Percentiles rank a stretch among this genome's conserved stretches.
These are phyloP conservation scores for Sturmia bella DNA, from an alignment of 2,888 invertebrate genomes.

Conservation along the genomic window DNA sequence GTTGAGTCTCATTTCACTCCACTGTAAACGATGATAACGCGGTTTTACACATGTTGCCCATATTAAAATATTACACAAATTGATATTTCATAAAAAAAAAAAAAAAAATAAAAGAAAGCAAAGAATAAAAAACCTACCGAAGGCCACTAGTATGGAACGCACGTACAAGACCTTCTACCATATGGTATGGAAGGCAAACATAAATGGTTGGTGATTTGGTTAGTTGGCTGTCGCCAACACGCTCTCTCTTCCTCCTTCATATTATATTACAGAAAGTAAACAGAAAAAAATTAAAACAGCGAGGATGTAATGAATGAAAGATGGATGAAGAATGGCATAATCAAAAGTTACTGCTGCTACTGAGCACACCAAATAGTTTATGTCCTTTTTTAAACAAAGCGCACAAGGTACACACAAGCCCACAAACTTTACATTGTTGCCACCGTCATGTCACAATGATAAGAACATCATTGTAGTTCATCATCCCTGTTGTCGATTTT, in stretches of 20 bases:
- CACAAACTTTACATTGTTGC: conserved; percentile 56
- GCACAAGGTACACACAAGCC: conserved; percentile 23
- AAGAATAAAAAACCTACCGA: not conserved
- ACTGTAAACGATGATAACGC: conserved; percentile 64
- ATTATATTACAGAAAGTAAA: conserved; percentile 11
- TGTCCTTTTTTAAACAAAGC: conserved; percentile 45
- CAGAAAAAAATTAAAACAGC: conserved; percentile 22
- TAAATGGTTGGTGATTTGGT: conserved; percentile 53
- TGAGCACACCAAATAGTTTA: conserved; percentile 57
- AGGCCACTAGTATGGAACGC: not conserved
- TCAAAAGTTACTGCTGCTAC: conserved; percentile 69
- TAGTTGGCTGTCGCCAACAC: conserved; percentile 38
- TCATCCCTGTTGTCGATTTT: conserved; percentile 64
- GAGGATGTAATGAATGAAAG: conserved; percentile 51
- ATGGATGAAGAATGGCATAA: conserved; percentile 66
- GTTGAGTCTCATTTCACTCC: conserved; percentile 36
- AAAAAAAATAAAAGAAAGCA: conserved; percentile 13
- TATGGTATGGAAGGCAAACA: conserved; percentile 48
- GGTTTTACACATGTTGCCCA: conserved; percentile 69
- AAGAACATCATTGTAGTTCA: conserved; percentile 65
- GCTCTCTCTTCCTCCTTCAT: not conserved
- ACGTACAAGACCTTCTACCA: conserved; percentile 33
- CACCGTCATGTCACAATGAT: conserved; percentile 62
- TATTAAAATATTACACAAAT: conserved; percentile 75
- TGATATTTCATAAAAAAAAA: conserved; percentile 75